These are phyloP conservation scores for Oncorhynchus tshawytscha DNA, from an alignment of 2,113 vertebrate genomes.

Conservation along the genomic window DNA sequence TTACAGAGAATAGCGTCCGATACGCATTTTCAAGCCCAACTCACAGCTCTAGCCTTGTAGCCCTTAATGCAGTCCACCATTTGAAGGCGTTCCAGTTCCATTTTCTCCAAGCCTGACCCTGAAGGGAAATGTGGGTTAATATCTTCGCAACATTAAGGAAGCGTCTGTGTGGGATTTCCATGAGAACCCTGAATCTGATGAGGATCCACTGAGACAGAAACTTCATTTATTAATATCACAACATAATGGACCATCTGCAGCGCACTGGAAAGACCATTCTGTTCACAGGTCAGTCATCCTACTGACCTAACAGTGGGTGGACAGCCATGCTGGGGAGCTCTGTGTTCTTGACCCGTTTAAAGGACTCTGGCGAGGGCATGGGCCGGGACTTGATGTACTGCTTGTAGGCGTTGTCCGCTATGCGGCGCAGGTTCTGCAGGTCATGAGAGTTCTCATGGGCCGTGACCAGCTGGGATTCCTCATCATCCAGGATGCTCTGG, in stretches of 20 bases:
- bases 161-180: neutral
- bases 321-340: constrained; percentile 79
- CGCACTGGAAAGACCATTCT: too few relatives aligned
- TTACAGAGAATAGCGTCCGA: neutral
- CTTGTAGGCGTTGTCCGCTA: constrained; percentile 87
- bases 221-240: too few relatives aligned
- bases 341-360: constrained; percentile 86
- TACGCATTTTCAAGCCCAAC: constrained; percentile 37
- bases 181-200: too few relatives aligned
- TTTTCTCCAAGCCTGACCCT: constrained; percentile 81
- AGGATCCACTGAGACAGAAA: too few relatives aligned
- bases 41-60: constrained; percentile 87
- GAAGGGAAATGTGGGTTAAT: neutral
- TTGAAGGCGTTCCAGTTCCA: constrained; percentile 83
- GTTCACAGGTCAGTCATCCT: neutral
- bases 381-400: constrained; percentile 91
- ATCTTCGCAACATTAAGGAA: too few relatives aligned
- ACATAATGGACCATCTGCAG: too few relatives aligned
- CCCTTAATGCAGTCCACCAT: constrained; percentile 87
- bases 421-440: constrained; percentile 74
- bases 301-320: constrained; percentile 88
- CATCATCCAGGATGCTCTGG: constrained; percentile 88
- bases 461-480: constrained; percentile 77
- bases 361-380: constrained; percentile 83
- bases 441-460: constrained; percentile 80